Conservation (phyloP, 2,888 invertebrate genomes). For the Tiliacea aurago region DNA sequence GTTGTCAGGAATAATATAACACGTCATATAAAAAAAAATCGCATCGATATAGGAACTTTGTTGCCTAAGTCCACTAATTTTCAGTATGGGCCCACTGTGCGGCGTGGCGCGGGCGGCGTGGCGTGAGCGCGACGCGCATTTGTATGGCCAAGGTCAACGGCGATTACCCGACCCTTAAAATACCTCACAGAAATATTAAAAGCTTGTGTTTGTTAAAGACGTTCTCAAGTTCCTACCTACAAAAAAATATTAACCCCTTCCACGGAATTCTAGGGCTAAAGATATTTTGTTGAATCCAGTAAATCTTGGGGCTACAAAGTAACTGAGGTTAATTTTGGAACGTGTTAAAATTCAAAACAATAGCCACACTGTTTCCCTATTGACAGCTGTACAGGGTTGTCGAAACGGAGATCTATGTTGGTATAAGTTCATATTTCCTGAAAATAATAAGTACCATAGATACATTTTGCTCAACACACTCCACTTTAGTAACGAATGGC, state of each 20-base stretch:
- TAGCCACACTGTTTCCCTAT: slow-evolving; percentile 57
- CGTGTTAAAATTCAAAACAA: slow-evolving; percentile 68
- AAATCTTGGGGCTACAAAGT: slow-evolving; percentile 53
- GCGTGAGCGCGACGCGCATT: too few relatives aligned
- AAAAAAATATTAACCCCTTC: background rate
- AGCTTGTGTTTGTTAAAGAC: background rate
- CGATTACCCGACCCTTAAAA: too few relatives aligned
- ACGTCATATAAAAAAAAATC: too few relatives aligned
- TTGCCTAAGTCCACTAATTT: too few relatives aligned
- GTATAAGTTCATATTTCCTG: background rate
- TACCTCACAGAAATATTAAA: background rate
- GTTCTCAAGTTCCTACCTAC: slow-evolving; percentile 3
- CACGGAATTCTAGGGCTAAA: slow-evolving; percentile 20
- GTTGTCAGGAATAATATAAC: too few relatives aligned
- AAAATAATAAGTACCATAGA: too few relatives aligned
- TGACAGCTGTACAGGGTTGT: slow-evolving; percentile 58
- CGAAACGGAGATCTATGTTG: background rate
- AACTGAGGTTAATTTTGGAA: slow-evolving; percentile 63
- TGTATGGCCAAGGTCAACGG: too few relatives aligned
- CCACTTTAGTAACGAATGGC: background rate
- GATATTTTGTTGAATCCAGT: slow-evolving; percentile 34
- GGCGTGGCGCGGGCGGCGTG: too few relatives aligned
- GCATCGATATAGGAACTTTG: too few relatives aligned
- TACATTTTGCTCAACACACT: background rate
- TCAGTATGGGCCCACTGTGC: too few relatives aligned